Percentiles rank a stretch among this genome's conserved stretches.
These are phyloP conservation scores for Neopelma chrysocephalum DNA, from an alignment of 2,797 vertebrate genomes.

Conservation along the genomic window DNA sequence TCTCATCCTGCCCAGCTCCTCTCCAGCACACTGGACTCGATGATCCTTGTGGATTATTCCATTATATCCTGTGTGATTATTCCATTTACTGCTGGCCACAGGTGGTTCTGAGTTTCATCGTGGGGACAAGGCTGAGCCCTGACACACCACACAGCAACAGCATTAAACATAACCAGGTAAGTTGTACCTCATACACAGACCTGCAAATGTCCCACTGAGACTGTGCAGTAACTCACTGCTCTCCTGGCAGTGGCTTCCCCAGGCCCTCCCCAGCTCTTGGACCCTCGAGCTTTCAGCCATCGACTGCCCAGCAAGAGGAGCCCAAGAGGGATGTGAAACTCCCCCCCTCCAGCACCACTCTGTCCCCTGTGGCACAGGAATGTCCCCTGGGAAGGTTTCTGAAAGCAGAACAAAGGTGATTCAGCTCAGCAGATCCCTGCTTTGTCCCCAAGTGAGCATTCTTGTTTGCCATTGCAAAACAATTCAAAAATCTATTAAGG, in stretches of 20 bases:
- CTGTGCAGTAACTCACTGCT: rapidly evolving
- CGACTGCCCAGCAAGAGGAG: background rate
- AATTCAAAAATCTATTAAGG: background rate
- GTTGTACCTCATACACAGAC: background rate
- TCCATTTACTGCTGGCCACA: background rate
- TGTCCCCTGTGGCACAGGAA: background rate
- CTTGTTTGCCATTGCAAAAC: background rate
- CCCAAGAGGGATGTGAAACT: rapidly evolving
- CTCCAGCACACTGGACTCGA: background rate
- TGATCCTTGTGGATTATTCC: background rate
- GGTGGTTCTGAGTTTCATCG: background rate
- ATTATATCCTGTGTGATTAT: background rate
- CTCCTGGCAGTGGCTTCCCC: background rate
- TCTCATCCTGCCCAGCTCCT: background rate
- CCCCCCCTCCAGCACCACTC: background rate
- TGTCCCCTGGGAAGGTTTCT: background rate
- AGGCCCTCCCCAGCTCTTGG: background rate
- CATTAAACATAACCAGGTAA: background rate
- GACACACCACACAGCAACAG: background rate
- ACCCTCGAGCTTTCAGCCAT: background rate
- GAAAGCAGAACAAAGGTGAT: background rate
- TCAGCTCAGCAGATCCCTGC: background rate
- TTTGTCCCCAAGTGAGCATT: background rate
- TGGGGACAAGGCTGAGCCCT: background rate
- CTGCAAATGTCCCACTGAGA: background rate